These are phyloP conservation scores for Platichthys flesus DNA, from an alignment of 2,113 vertebrate genomes.

Conservation along the genomic window DNA sequence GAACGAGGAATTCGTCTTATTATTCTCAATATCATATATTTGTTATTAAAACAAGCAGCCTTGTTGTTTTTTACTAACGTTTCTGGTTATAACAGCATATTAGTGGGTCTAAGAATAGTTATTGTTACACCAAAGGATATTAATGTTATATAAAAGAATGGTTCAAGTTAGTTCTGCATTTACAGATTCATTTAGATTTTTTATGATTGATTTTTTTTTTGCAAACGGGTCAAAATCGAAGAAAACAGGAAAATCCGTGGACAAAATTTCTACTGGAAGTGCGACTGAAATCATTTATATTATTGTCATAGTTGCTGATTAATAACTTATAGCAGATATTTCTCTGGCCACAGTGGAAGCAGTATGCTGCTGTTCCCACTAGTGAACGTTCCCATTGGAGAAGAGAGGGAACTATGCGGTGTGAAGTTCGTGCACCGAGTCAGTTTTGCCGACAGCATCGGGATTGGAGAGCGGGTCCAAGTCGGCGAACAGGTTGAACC, in stretches of 20 bases:
- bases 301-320: not conserved
- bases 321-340: not conserved
- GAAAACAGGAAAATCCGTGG: too few species aligned
- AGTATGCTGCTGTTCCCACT: not conserved
- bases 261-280: not conserved
- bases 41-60: too few species aligned
- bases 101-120: too few species aligned
- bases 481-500: conserved; percentile 98
- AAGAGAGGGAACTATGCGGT: conserved; percentile 79
- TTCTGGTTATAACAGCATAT: too few species aligned
- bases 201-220: too few species aligned
- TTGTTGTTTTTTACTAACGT: too few species aligned
- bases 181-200: too few species aligned
- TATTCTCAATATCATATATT: not conserved
- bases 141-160: too few species aligned
- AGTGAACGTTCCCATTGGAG: not conserved
- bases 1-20: too few species aligned
- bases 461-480: conserved; percentile 96
- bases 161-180: too few species aligned
- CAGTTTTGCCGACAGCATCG: conserved; percentile 91
- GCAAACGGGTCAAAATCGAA: too few species aligned
- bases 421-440: conserved; percentile 91
- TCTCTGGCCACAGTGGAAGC: not conserved
- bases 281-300: not conserved
- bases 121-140: too few species aligned